Conservation (phyloP, 2,888 invertebrate species). For the Watsonalla binaria region DNA sequence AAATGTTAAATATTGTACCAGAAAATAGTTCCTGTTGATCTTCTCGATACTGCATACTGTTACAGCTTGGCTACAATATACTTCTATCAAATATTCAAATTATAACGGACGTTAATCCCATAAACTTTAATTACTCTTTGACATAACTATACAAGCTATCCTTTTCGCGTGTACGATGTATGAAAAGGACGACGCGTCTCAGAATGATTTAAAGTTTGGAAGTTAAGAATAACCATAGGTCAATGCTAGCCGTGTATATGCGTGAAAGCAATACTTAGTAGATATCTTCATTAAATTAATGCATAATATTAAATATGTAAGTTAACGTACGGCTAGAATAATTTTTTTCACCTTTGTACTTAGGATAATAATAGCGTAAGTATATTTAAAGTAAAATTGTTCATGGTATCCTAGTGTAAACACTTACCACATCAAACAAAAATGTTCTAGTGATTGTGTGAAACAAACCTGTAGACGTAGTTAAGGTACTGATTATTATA, state of each 20-base stretch:
- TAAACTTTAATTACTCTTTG: not conserved
- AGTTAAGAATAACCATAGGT: constrained; percentile 4
- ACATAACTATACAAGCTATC: not conserved
- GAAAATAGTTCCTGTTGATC: constrained; percentile 25
- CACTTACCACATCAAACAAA: constrained; percentile 55
- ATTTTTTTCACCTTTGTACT: constrained; percentile 61
- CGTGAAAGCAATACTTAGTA: constrained; percentile 27
- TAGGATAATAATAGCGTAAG: constrained; percentile 51
- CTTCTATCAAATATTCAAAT: not conserved
- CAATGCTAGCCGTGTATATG: constrained; percentile 8
- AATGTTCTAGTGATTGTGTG: constrained; percentile 43
- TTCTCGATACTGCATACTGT: constrained; percentile 22
- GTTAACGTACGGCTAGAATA: constrained; percentile 40
- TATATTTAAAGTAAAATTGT: constrained; percentile 33
- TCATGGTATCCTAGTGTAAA: constrained; percentile 31
- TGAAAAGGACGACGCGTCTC: no score
- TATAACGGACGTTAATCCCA: not conserved
- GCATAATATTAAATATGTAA: constrained; percentile 41
- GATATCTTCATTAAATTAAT: constrained; percentile 32
- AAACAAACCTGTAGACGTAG: constrained; percentile 33
- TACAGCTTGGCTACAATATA: constrained; percentile 28
- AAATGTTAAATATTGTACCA: no score
- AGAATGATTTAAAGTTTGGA: no score
- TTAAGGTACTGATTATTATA: constrained; percentile 53
- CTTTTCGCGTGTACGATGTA: no score